These are phyloP conservation scores for Oncorhynchus keta DNA, from an alignment of 2,113 vertebrate species.

Conservation along the genomic window DNA sequence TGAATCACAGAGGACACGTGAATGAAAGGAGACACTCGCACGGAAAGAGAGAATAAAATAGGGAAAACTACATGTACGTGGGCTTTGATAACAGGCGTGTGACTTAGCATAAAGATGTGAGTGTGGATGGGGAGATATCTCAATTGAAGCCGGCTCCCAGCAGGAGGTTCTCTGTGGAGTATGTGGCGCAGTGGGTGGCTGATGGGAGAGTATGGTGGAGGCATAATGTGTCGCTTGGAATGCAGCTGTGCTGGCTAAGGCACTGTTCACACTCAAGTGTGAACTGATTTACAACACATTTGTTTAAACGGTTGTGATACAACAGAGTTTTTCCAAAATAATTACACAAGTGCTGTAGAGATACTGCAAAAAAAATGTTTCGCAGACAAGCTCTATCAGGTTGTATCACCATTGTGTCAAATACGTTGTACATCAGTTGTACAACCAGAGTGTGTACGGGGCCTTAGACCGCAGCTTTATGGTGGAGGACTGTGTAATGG, in stretches of 20 bases:
- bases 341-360: too few species aligned
- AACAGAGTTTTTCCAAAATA: too few species aligned
- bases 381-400: conserved; percentile 7
- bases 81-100: not conserved
- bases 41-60: not conserved
- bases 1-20: conserved; percentile 10
- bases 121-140: conserved; percentile 8
- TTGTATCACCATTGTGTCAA: too few species aligned
- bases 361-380: not conserved
- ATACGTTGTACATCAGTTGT: too few species aligned
- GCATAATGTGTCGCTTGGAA: conserved; percentile 37
- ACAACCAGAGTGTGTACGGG: too few species aligned
- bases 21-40: conserved; percentile 32
- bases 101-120: conserved; percentile 13
- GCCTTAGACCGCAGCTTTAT: conserved; percentile 13
- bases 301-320: too few species aligned
- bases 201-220: conserved; percentile 41
- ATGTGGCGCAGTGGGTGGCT: conserved; percentile 51
- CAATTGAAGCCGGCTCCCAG: conserved; percentile 11
- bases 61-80: not conserved
- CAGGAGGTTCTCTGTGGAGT: conserved; percentile 34
- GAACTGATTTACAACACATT: too few species aligned
- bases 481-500: not conserved
- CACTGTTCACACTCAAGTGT: too few species aligned
- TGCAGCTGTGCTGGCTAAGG: conserved; percentile 50